Base-by-base conservation (phyloP, 2,797 vertebrate genomes). In the Poecilia gillii region DNA sequence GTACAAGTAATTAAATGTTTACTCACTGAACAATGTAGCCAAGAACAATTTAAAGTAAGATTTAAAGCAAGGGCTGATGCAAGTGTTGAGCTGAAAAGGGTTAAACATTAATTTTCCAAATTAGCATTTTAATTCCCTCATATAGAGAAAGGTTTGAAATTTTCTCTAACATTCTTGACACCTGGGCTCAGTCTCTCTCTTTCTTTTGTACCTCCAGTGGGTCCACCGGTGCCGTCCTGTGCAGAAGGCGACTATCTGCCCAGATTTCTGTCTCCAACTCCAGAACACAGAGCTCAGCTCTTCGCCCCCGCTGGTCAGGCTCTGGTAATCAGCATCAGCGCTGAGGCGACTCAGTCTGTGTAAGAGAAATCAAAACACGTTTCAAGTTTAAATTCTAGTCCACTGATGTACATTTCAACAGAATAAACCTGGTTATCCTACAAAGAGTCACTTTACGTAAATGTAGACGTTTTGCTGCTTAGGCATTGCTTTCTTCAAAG, bases 211-310 rank as follows among this genome's bases (percentile, higher is more conserved):
- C 1, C 25, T 78, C 12, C 33, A 91, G 90, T 86, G 75, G 88
- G 78, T 5, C 28, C 72, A 33, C 6, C 0, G 0, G 86, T 82
- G 23, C 16, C 83, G 0, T 86, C 78, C 74, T 92, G 91, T 80
- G 80, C 81, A 23, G 85, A 80, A 7, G 92, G 92, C 14, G 3
- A 79, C 16, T 92, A 79, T 28, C 51, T 93, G 47, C 91, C 92
- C 45, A 64, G 6, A 47, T 88, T 92, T 8, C 73, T 90, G 59
- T 39, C 84, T 51, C 91, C 92, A 33, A 92, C 92, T 0, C 90
- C 90, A 9, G 51, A 55, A 4, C 47, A 88, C 57, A 6, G 73
- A 55, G 85, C 84, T 66, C 82, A 6, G 14, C 71, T 93, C 6
- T 75, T 45, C 59, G 3, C 55, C 3, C 0, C 20, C 1, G 82